phyloP scores from a whole-genome alignment of 2,888 invertebrate species.

The Esperia sulphurella region DNA sequence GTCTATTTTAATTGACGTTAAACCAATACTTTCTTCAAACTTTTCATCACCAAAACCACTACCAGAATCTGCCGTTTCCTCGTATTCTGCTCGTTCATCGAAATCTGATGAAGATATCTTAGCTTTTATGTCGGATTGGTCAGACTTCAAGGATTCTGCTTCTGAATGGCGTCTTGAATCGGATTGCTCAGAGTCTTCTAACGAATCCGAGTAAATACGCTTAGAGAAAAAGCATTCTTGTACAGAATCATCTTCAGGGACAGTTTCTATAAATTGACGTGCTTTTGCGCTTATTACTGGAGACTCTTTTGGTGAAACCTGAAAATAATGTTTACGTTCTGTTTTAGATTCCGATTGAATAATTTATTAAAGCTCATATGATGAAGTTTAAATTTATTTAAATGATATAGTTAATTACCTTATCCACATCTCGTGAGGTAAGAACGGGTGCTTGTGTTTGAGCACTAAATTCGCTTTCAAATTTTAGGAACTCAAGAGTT shows the following conservation, averaged over 20 bases:
- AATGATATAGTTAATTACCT: slow-evolving; percentile 35
- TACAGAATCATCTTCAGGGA: slow-evolving; percentile 76
- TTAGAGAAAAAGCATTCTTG: slow-evolving; percentile 78
- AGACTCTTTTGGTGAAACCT: slow-evolving; percentile 66
- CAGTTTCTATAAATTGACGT: slow-evolving; percentile 74
- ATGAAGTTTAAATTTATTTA: not conserved
- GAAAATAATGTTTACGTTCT: not conserved
- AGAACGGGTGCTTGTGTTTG: slow-evolving; percentile 36
- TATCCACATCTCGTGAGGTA: slow-evolving; percentile 39
- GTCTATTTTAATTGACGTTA: slow-evolving; percentile 63
- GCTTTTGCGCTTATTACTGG: slow-evolving; percentile 75
- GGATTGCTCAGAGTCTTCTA: slow-evolving; percentile 74
- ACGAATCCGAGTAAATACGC: slow-evolving; percentile 73
- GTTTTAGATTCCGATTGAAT: too few relatives aligned
- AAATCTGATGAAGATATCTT: slow-evolving; percentile 74
- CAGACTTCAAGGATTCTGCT: slow-evolving; percentile 73
- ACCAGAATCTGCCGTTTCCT: slow-evolving; percentile 70
- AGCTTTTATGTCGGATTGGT: slow-evolving; percentile 69
- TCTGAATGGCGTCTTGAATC: slow-evolving; percentile 74
- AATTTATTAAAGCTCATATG: not conserved
- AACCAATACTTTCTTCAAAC: slow-evolving; percentile 70
- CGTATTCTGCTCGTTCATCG: slow-evolving; percentile 72
- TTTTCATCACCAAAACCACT: slow-evolving; percentile 74
- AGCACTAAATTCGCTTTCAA: slow-evolving; percentile 60
- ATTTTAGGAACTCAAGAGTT: slow-evolving; percentile 58